Evolutionary conservation across 2,888 invertebrate genomes (phyloP).

Genomic region (Petrolisthes manimaculis): DNA sequence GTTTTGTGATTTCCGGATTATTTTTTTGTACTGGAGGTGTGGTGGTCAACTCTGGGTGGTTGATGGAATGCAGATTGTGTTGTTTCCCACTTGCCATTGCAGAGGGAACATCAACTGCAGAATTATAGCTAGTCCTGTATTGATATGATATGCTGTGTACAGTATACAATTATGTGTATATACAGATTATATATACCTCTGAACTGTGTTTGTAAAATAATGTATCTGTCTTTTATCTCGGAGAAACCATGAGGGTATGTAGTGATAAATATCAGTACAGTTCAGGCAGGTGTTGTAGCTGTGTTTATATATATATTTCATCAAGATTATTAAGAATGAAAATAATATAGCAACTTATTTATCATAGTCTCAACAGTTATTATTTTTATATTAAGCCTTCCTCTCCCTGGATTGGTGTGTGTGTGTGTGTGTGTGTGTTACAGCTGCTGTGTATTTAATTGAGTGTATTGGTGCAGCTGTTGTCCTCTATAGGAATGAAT

Average conservation of each 20-base stretch:
- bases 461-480: neutral
- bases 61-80: neutral
- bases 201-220: neutral
- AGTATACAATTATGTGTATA: neutral
- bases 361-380: constrained; percentile 10
- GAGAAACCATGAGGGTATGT: neutral
- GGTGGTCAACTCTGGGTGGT: neutral
- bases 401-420: neutral
- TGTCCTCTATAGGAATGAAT: neutral
- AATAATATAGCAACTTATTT: neutral
- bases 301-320: neutral
- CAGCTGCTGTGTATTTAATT: neutral
- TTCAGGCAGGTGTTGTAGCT: constrained; percentile 4
- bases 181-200: constrained; percentile 10
- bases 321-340: neutral
- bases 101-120: neutral
- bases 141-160: neutral
- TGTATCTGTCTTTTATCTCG: neutral
- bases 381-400: constrained; percentile 15
- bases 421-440: neutral
- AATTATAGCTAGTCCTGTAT: neutral
- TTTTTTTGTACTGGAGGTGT: neutral
- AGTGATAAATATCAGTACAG: neutral
- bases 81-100: neutral
- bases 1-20: neutral